Percentiles rank a stretch among this genome's conserved stretches.
These are phyloP conservation scores for Eristalinus aeneus DNA, from an alignment of 2,888 invertebrate genomes.

Conservation along the genomic window DNA sequence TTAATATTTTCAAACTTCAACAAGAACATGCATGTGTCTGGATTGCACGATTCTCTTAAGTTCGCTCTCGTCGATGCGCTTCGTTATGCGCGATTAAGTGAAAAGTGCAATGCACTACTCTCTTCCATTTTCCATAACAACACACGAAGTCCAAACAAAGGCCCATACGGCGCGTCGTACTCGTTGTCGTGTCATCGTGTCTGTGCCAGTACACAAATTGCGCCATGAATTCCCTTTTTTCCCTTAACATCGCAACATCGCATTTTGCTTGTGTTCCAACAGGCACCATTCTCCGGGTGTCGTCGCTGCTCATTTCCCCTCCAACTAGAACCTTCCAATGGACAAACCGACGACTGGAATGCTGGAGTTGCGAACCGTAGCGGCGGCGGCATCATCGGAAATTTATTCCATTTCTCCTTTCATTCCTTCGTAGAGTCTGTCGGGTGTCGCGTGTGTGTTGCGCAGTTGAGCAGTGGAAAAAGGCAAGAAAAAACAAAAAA, in stretches of 20 bases:
- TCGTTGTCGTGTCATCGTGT: background rate
- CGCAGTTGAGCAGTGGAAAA: slow-evolving; percentile 1
- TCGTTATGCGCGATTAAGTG: background rate
- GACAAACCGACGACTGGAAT: slow-evolving; percentile 35
- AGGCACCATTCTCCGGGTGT: background rate
- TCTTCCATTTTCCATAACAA: slow-evolving; percentile 53
- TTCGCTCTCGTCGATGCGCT: background rate
- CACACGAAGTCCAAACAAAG: slow-evolving; percentile 58
- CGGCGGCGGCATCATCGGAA: slow-evolving; percentile 51
- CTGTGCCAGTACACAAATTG: slow-evolving; percentile 25
- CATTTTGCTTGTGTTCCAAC: background rate
- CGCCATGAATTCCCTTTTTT: slow-evolving; percentile 33
- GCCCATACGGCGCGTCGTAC: background rate
- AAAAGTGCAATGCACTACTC: slow-evolving; percentile 63
- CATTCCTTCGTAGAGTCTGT: slow-evolving; percentile 61
- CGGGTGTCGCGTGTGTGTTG: slow-evolving; percentile 57
- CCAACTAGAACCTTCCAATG: slow-evolving; percentile 22
- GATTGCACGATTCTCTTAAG: background rate
- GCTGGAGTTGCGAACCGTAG: background rate
- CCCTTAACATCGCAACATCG: slow-evolving; percentile 2
- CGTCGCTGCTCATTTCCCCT: background rate
- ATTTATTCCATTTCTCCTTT: slow-evolving; percentile 65
- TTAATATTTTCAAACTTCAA: background rate
- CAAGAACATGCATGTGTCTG: background rate
- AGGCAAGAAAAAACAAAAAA: slow-evolving; percentile 4